Conservation (phyloP, 2,797 vertebrate species). For the Melanotaenia pygmaea region DNA sequence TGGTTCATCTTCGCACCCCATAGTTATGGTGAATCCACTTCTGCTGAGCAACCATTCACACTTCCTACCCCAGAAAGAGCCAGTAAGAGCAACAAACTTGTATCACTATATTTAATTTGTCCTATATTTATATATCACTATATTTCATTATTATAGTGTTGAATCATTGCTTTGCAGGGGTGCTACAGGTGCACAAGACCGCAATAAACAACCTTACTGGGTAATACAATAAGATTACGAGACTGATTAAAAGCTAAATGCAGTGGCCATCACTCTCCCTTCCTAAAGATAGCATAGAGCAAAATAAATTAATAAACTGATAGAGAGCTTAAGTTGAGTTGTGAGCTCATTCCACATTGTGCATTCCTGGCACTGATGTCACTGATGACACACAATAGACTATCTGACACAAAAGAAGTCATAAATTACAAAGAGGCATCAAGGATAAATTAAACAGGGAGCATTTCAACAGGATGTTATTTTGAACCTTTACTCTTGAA, state of each 20-base stretch:
- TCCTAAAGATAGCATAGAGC: not conserved
- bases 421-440: conserved; percentile 33
- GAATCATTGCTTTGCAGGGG: not conserved
- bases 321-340: conserved; percentile 19
- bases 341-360: conserved; percentile 44
- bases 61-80: not conserved
- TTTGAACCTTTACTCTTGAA: conserved; percentile 32
- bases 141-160: not conserved
- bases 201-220: rapidly evolving
- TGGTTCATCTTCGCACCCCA: no score
- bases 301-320: conserved; percentile 9
- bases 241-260: no score
- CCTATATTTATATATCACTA: not conserved
- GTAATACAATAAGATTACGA: no score
- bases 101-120: not conserved
- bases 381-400: conserved; percentile 40
- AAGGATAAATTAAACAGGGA: conserved; percentile 11
- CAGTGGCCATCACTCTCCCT: not conserved
- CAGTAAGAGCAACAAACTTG: not conserved
- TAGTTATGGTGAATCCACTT: no score
- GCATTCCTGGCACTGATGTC: conserved; percentile 42
- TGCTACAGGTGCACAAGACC: not conserved
- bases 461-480: conserved; percentile 11
- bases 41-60: not conserved
- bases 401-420: conserved; percentile 10